Percentiles rank a stretch among this genome's conserved stretches.
Conservation (phyloP, 2,888 invertebrate genomes). For the Taphrorychus bicolor region DNA sequence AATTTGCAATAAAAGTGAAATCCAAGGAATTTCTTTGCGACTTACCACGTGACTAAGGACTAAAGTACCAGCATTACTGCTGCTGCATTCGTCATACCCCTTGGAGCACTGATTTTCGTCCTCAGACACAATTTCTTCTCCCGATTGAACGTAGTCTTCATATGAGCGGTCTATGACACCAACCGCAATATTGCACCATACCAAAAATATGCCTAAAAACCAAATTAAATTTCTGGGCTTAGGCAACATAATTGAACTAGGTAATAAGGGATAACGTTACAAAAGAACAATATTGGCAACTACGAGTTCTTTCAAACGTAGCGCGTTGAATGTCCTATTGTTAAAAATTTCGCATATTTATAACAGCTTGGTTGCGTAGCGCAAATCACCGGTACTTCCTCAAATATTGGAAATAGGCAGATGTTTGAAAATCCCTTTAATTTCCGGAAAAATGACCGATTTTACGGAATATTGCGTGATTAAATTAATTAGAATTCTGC, state of each 20-base stretch:
- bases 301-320: too few species aligned
- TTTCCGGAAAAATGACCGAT: background rate
- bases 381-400: background rate
- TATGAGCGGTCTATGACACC: background rate
- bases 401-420: background rate
- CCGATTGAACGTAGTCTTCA: background rate
- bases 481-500: background rate
- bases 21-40: background rate
- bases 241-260: background rate
- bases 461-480: background rate
- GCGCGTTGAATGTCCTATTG: background rate
- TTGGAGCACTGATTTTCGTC: background rate
- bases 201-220: background rate
- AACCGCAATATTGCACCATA: background rate
- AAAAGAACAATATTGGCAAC: background rate
- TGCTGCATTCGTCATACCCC: background rate
- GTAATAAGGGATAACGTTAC: background rate
- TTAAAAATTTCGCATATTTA: background rate
- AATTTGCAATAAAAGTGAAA: background rate
- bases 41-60: slow-evolving; percentile 14
- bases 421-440: background rate
- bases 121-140: background rate
- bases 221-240: background rate
- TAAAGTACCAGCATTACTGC: background rate
- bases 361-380: background rate